A percentile compares a stretch with the other conserved stretches of the same genome.
phyloP scores from a whole-genome alignment of 2,888 invertebrate species.

The Deroplatys truncata region DNA sequence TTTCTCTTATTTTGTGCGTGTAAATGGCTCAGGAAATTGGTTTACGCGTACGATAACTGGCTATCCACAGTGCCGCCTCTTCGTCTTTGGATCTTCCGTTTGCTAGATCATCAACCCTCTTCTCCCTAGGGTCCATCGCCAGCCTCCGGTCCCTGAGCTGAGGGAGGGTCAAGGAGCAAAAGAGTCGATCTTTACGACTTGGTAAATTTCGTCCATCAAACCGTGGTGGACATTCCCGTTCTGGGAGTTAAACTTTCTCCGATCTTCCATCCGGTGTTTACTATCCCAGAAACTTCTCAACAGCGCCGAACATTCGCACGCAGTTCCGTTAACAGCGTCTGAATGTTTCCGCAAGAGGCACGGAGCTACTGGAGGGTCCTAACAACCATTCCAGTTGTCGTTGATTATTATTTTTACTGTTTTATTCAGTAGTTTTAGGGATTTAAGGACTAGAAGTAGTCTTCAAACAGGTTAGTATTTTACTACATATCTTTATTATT shows the following conservation, averaged over 20 bases:
- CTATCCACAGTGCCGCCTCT: background rate
- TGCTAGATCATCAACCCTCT: background rate
- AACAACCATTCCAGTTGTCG: too few relatives aligned
- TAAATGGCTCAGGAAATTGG: background rate
- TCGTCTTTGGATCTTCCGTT: background rate
- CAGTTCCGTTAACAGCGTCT: background rate
- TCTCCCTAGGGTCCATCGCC: background rate
- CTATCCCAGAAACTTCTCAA: background rate
- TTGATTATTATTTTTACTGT: too few relatives aligned
- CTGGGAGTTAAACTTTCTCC: background rate
- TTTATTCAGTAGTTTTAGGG: too few relatives aligned
- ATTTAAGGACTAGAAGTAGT: too few relatives aligned
- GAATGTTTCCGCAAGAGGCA: background rate
- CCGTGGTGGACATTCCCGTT: background rate
- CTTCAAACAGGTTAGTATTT: too few relatives aligned
- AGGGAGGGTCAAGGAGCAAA: background rate
- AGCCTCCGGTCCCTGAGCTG: background rate
- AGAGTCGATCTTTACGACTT: slow-evolving; percentile 12
- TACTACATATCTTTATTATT: too few relatives aligned
- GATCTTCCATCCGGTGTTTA: background rate
- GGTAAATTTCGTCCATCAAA: slow-evolving; percentile 9
- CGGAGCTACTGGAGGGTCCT: too few relatives aligned
- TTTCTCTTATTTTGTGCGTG: too few relatives aligned
- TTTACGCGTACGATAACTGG: background rate
- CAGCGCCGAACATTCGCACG: background rate